Percentiles rank a stretch among this genome's conserved stretches.
These are phyloP conservation scores for Heliconius ethilla DNA, from an alignment of 2,888 invertebrate species.

Conservation along the genomic window DNA sequence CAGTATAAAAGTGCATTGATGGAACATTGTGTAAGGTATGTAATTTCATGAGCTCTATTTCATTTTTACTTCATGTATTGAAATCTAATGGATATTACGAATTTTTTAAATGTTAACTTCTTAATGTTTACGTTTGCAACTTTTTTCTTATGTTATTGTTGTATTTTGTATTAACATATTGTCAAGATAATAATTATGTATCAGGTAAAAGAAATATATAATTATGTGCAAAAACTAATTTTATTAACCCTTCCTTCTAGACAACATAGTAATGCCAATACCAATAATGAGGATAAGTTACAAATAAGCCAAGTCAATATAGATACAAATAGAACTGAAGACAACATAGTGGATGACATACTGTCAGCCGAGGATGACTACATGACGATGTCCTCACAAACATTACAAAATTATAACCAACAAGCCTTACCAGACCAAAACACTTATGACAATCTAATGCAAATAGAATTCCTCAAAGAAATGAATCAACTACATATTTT, in stretches of 20 bases:
- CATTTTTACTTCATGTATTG: background rate
- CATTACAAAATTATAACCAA: conserved; percentile 53
- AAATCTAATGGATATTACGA: background rate
- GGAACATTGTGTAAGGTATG: conserved; percentile 70
- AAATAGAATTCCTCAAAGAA: conserved; percentile 73
- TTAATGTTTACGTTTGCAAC: no score
- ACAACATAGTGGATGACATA: conserved; percentile 75
- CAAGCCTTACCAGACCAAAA: conserved; percentile 53
- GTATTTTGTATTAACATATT: no score
- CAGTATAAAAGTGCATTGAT: conserved; percentile 67
- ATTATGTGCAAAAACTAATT: background rate
- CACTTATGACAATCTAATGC: conserved; percentile 64
- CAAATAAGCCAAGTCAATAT: conserved; percentile 43
- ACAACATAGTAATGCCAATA: conserved; percentile 54
- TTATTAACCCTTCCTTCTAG: conserved; percentile 38
- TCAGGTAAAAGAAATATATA: background rate
- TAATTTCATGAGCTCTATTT: background rate
- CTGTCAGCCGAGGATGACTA: conserved; percentile 75
- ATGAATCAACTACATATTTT: conserved; percentile 72
- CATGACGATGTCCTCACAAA: conserved; percentile 63
- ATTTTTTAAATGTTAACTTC: background rate
- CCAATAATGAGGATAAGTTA: conserved; percentile 43
- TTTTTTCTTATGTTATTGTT: no score
- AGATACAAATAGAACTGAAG: conserved; percentile 62
- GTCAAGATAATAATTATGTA: no score